phyloP scores from a whole-genome alignment of 2,888 invertebrate species.

The Papilio protenor region DNA sequence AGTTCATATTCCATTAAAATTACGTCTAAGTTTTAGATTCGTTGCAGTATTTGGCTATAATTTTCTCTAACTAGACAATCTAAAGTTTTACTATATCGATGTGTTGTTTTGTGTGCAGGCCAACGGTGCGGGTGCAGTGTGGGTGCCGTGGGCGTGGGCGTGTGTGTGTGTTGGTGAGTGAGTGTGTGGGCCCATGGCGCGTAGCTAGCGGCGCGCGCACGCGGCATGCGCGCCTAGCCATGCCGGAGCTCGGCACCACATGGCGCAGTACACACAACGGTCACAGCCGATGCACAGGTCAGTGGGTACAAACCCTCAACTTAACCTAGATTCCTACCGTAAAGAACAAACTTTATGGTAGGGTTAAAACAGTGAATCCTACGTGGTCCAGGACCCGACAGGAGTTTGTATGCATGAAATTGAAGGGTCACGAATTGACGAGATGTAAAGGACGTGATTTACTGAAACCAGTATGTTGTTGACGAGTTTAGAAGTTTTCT shows the following conservation, averaged over 20 bases:
- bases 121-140: constrained; percentile 52
- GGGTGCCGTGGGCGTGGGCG: constrained; percentile 55
- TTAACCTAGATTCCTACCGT: too few species aligned
- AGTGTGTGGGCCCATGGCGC: constrained; percentile 61
- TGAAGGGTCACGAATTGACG: too few species aligned
- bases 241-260: constrained; percentile 69
- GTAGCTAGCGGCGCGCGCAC: constrained; percentile 73
- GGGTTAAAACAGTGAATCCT: background rate
- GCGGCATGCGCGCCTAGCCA: constrained; percentile 80
- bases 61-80: background rate
- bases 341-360: too few species aligned
- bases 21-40: too few species aligned
- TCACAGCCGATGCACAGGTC: constrained; percentile 84
- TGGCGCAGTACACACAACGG: constrained; percentile 84
- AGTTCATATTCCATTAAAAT: too few species aligned
- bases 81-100: background rate
- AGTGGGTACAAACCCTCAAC: constrained; percentile 25
- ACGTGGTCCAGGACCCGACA: background rate
- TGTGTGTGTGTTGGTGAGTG: constrained; percentile 57
- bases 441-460: too few species aligned
- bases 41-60: too few species aligned
- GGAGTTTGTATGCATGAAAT: background rate
- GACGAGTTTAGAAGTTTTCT: too few species aligned
- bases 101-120: constrained; percentile 36
- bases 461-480: too few species aligned